phyloP scores from a whole-genome alignment of 2,888 invertebrate species.

The Cactoblastis cactorum region DNA sequence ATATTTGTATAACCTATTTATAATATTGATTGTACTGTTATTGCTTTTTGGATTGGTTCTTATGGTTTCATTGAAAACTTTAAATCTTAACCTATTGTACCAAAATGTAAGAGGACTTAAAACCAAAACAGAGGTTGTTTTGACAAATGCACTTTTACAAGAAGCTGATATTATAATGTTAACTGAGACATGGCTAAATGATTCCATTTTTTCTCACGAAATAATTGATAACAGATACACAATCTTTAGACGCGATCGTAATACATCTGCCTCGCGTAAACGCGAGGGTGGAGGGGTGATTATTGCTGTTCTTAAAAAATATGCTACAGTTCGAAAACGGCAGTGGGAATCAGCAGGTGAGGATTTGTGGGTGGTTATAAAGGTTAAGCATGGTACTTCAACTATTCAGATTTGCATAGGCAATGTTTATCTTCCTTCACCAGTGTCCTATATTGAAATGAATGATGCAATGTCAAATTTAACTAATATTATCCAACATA shows the following conservation, averaged over 20 bases:
- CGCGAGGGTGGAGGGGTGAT: background rate
- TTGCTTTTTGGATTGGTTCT: background rate
- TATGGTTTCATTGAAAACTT: background rate
- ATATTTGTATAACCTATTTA: background rate
- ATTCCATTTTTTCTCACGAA: background rate
- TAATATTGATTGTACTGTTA: background rate
- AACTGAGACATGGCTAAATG: background rate
- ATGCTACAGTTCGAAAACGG: background rate
- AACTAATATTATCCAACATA: background rate
- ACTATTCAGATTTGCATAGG: background rate
- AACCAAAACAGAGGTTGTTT: background rate
- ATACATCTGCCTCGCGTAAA: background rate
- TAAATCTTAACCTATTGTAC: background rate
- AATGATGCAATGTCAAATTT: background rate
- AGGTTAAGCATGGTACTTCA: background rate
- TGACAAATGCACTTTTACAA: background rate
- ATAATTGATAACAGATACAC: background rate
- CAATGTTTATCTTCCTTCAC: background rate
- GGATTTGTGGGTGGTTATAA: background rate
- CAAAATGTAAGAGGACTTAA: background rate
- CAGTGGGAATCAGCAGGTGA: background rate
- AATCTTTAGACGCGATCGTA: too few species aligned
- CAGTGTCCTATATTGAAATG: background rate
- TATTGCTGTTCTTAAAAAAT: background rate
- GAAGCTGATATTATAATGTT: background rate